Evolutionary conservation across 2,113 vertebrate genomes (phyloP), one percentile per base, ranked within the genome.

Genomic region (Semnornis frantzii): DNA sequence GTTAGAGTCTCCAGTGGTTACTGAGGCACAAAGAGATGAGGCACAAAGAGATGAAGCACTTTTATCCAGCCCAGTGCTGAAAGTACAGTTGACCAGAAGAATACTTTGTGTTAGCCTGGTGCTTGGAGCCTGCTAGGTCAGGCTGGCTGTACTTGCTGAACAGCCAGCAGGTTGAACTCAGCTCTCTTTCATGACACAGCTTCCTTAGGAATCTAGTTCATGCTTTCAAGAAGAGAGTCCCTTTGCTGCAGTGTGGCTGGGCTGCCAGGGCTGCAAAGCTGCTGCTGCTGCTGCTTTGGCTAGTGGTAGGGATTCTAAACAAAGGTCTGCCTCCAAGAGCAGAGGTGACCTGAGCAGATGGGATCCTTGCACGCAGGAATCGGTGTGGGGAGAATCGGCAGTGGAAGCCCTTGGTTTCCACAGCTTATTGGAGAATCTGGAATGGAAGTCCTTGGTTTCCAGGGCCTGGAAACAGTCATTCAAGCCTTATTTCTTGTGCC

Each of bases 401-500:
- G 50, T 54, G 71, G 24, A 76, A 77, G 24, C 28, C 24, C 76
- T 74, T 75, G 27, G 15, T 85, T 87, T 66, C 37, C 33, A 31
- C 72, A 65, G 60, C 92, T 39, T 39, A 39, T 39, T 39, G 37
- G 37, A 39, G 37, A 39, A 39, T 39, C 13, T 42, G 42, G 48
- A 50, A 10, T 54, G 71, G 24, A 76, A 79, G 19, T 25, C 21
- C 76, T 74, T 72, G 24, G 17, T 85, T 85, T 66, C 33, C 33
- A n/a, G 66, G 63, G 62, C 93, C 70, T 76, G 76, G 78, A 87
- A 46, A 74, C 59, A 46, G 68, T 66, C 54, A 83, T 63, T 85
- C 33, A 91, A 91, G 91, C 91, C 94, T 95, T 94, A 94, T 69
- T 93, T 82, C 76, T 87, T 72, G 92, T 96, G 92, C 94, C 97